Base-by-base conservation (phyloP, 2,888 invertebrate species). In the Gonocerus acuteangulatus region DNA sequence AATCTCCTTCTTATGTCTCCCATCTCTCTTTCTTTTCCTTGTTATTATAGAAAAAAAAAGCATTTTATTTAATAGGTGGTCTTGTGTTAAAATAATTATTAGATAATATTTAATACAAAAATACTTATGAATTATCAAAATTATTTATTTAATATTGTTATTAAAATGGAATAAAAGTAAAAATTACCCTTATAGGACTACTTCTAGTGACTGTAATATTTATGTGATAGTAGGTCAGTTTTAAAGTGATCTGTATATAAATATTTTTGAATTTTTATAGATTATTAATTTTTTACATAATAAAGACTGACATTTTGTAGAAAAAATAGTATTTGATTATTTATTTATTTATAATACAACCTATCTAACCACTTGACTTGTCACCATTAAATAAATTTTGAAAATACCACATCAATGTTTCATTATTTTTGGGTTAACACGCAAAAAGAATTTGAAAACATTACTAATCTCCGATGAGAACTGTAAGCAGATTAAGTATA, bases 231-330 rank as follows among this genome's bases (percentile, higher is more conserved):
- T 32, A 18, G 39, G 22, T 39, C 34, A 36, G 21, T 34, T 32
- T 15, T 39, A 21, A 52, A 52, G 21, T 52, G 52, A 52, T 52
- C 52, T 52, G 52, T 52, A 49, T 19, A 39, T 52, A 52, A 2
- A 21, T 9, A 19, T 18, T 19, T 7, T 32, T 51, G 11, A 39
- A 39, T 9, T 39, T 32, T 36, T 21, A 15, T 52, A 52, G 52
- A 22, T 51, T 39, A 21, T 51, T 32, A 27, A n/a, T 51, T 52
- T 52, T 52, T 32, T 52, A 52, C 36, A 13, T 21, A 52, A 39
- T 52, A 52, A 52, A 52, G 52, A 52, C 52, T 52, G 52, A 52
- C 34, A 32, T 52, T 52, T 52, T 52, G 13, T 39, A 27, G 13
- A 13, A 7, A 11, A 6, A 21, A 16, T 4, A 15, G 16, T 27